phyloP scores from a whole-genome alignment of 2,797 vertebrate genomes.

The Gadopsis bispinosus region DNA sequence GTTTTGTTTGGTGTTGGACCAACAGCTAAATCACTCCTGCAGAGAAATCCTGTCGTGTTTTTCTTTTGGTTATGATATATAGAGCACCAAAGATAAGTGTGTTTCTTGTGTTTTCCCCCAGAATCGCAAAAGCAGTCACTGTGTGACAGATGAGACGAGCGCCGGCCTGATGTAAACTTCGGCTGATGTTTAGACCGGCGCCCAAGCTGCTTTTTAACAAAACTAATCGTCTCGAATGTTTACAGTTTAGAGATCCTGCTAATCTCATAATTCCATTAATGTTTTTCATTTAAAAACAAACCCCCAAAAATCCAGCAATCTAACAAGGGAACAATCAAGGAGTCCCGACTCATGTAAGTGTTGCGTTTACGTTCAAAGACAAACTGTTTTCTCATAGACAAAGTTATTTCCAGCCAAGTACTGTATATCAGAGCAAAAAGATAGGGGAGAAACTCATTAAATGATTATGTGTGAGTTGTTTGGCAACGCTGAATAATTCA shows the following conservation, averaged over 20 bases:
- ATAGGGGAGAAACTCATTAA: conserved; percentile 73
- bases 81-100: conserved; percentile 46
- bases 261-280: conserved; percentile 62
- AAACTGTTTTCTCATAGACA: conserved; percentile 44
- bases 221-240: conserved; percentile 52
- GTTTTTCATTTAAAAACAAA: conserved; percentile 53
- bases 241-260: conserved; percentile 47
- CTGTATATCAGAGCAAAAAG: conserved; percentile 48
- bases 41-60: conserved; percentile 60
- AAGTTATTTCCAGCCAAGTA: conserved; percentile 56
- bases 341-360: conserved; percentile 31
- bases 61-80: conserved; percentile 59
- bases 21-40: conserved; percentile 50
- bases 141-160: conserved; percentile 55
- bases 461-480: conserved; percentile 79
- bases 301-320: conserved; percentile 31
- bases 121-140: conserved; percentile 38
- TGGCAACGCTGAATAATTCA: conserved; percentile 80
- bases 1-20: conserved; percentile 29
- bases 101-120: conserved; percentile 36
- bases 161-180: conserved; percentile 11
- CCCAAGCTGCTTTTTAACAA: conserved; percentile 30
- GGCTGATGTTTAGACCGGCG: conserved; percentile 43
- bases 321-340: conserved; percentile 26
- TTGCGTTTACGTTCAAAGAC: conserved; percentile 48